Conservation (phyloP, 2,888 invertebrate species). For the Gnatocerus cornutus region DNA sequence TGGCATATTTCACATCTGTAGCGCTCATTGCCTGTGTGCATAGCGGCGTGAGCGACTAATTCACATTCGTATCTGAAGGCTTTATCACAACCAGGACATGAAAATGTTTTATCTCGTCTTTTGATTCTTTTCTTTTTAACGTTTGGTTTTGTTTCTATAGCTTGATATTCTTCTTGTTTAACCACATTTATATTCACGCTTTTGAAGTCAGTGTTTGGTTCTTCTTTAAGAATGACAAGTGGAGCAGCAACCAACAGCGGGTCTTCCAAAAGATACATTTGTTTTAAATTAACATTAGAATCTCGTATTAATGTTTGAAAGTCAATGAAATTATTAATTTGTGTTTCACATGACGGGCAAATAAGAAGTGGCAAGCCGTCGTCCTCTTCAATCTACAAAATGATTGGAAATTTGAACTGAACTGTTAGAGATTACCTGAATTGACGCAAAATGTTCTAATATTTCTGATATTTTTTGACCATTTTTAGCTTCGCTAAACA, state of each 20-base stretch:
- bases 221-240: background rate
- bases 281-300: constrained; percentile 7
- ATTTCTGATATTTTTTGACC: background rate
- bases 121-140: constrained; percentile 4
- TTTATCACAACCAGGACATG: constrained; percentile 17
- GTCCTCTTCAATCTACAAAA: background rate
- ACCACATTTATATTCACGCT: background rate
- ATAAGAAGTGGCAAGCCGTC: constrained; percentile 12
- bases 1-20: constrained; percentile 74
- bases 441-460: background rate
- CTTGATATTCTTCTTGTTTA: background rate
- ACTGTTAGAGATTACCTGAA: background rate
- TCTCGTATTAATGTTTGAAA: constrained; percentile 8
- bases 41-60: constrained; percentile 14
- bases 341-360: background rate
- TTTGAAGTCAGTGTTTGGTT: background rate
- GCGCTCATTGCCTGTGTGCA: constrained; percentile 61
- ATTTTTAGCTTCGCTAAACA: constrained; percentile 5
- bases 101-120: constrained; percentile 4
- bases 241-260: background rate
- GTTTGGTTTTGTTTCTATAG: background rate
- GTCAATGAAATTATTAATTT: constrained; percentile 5
- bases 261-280: background rate
- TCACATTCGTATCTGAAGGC: constrained; percentile 2
- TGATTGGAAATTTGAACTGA: background rate